Base-by-base conservation (phyloP, 53 echinoderm and acorn worm species). In the Hippasteria phrygiana region DNA sequence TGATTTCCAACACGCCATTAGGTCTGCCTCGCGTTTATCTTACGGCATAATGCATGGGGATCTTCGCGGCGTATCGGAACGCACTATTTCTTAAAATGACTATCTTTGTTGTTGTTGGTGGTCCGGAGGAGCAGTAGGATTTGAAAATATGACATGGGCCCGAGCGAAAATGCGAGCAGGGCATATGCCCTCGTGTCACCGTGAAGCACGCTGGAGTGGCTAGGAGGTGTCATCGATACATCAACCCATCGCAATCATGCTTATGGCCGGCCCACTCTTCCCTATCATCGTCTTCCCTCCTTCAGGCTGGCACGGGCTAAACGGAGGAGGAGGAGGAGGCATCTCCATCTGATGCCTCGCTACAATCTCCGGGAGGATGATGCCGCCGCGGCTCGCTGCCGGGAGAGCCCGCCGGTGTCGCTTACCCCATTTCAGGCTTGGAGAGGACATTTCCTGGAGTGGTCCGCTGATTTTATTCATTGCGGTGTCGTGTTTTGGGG, bases 371-470 rank as follows among this genome's bases (percentile, higher is more conserved):
- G 12, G 75, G 75, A 76, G 31, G 32, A 47, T 33, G 43, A 32
- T 43, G 11, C 5, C 41, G 41, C 22, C 3, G n/a, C 73, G 41
- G 45, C 74, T 14, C 28, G 79, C 79, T 55, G 55, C 5, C 59
- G 22, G 48, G 62, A 38, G 22, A 35, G 38, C 79, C 79, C 79
- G 79, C 56, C 79, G 79, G 79, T 79, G 62, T 79, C 79, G 79
- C 79, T 79, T 79, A 79, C 79, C 79, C 79, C 79, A 79, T 79
- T 79, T 79, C 79, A 36, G 35, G 36, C 59, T n/a, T 38, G n/a
- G 62, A 79, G 79, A 79, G 79, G 79, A 53, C 79, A 56, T 40
- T 79, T 79, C 79, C 79, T 53, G 31, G 62, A 79, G 79, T 79
- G 79, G 62, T 22, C 62, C 37, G 35, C 59, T 55, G 38, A 35